Evolutionary conservation across 37 sponge, comb jelly and placozoan genomes (phyloP).

Genomic region (Lycopodina hypogea): DNA sequence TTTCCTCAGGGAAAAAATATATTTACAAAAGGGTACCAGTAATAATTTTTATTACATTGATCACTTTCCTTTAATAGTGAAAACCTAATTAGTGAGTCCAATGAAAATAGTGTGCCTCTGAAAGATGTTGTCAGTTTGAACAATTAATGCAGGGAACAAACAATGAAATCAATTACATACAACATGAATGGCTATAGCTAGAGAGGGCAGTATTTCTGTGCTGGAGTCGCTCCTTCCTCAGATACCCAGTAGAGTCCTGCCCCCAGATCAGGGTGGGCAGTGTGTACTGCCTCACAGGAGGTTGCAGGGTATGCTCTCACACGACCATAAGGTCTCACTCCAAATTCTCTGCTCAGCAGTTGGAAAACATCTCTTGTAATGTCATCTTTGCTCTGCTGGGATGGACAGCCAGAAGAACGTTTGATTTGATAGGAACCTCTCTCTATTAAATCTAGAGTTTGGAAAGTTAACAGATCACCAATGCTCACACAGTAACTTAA

Average conservation of each 20-base stretch:
- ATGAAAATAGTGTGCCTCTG: too few relatives aligned
- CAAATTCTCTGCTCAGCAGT: not conserved
- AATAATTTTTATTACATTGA: too few relatives aligned
- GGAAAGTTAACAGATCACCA: not conserved
- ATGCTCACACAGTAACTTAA: not conserved
- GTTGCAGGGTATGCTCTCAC: not conserved
- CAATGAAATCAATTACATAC: not conserved
- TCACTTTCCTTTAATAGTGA: too few relatives aligned
- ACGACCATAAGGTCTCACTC: not conserved
- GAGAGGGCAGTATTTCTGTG: not conserved
- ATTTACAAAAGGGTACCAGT: too few relatives aligned
- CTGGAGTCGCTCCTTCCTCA: not conserved
- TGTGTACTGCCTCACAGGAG: not conserved
- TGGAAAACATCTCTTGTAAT: not conserved
- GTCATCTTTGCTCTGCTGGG: not conserved
- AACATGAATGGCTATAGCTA: not conserved
- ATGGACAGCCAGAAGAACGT: not conserved
- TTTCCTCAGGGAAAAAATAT: too few relatives aligned
- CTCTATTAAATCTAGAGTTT: not conserved
- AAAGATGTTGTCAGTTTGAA: too few relatives aligned
- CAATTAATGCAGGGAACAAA: too few relatives aligned
- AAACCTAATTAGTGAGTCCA: too few relatives aligned
- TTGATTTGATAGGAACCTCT: not conserved
- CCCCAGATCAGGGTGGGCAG: not conserved
- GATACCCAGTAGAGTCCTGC: not conserved